These are phyloP conservation scores for Vimba vimba DNA, from an alignment of 2,113 vertebrate species.

Conservation along the genomic window DNA sequence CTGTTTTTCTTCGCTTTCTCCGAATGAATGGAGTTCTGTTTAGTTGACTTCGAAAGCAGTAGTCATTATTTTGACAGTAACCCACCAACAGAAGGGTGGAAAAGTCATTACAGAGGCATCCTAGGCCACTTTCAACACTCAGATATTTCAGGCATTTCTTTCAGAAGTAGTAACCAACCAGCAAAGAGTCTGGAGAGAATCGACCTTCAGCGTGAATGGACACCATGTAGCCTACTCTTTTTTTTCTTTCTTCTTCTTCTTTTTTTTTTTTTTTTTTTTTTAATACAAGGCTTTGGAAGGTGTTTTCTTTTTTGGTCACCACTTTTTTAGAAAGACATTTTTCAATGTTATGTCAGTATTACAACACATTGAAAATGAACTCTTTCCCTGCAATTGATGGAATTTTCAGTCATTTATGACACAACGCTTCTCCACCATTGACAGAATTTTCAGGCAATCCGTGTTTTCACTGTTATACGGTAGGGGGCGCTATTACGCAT, in stretches of 20 bases:
- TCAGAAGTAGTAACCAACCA: not conserved
- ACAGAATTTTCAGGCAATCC: no score
- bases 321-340: not conserved
- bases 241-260: not conserved
- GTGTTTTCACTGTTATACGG: no score
- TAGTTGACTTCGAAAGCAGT: conserved; percentile 49
- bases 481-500: no score
- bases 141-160: conserved; percentile 32
- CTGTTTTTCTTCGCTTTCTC: conserved; percentile 34
- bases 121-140: conserved; percentile 18
- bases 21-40: conserved; percentile 49
- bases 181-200: not conserved
- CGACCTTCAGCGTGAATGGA: not conserved
- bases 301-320: not conserved
- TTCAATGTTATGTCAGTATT: conserved; percentile 5
- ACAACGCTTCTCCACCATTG: no score
- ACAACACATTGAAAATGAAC: not conserved
- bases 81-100: conserved; percentile 41
- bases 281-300: not conserved
- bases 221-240: no score
- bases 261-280: not conserved
- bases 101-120: conserved; percentile 49
- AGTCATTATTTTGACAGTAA: conserved; percentile 44
- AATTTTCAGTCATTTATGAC: no score
- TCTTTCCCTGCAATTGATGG: no score